A percentile compares a stretch with the other conserved stretches of the same genome.
Conservation (phyloP, 2,113 vertebrate genomes). For the Sula dactylatra region DNA sequence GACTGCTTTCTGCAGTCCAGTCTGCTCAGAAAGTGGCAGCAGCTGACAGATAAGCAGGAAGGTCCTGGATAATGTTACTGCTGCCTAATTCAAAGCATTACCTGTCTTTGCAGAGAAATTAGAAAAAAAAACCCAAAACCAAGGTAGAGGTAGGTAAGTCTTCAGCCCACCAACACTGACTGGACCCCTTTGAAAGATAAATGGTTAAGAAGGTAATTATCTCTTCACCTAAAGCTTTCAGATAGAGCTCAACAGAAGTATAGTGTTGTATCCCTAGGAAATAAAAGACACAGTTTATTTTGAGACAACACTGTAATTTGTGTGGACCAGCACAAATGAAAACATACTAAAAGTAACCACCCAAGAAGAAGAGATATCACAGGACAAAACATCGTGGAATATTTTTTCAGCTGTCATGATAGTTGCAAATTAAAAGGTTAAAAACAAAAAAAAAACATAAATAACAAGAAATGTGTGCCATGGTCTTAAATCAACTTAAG, state of each 20-base stretch:
- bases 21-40: neutral
- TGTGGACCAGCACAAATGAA: neutral
- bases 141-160: neutral
- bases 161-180: neutral
- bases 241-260: neutral
- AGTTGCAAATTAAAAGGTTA: neutral
- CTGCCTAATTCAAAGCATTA: neutral
- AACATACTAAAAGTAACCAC: neutral
- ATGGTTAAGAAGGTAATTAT: neutral
- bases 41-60: neutral
- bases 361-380: neutral
- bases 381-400: neutral
- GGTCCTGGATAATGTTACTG: neutral
- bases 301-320: neutral
- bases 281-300: neutral
- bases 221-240: neutral
- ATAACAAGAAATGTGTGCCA: neutral
- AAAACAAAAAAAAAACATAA: neutral
- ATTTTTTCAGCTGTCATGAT: neutral
- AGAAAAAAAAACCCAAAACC: rapidly evolving
- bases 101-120: neutral
- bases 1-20: neutral
- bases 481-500: neutral
- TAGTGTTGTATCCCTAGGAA: neutral
- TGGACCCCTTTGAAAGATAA: neutral